These are phyloP conservation scores for Corythoichthys haematopterus DNA, from an alignment of 2,113 vertebrate species.

Conservation along the genomic window DNA sequence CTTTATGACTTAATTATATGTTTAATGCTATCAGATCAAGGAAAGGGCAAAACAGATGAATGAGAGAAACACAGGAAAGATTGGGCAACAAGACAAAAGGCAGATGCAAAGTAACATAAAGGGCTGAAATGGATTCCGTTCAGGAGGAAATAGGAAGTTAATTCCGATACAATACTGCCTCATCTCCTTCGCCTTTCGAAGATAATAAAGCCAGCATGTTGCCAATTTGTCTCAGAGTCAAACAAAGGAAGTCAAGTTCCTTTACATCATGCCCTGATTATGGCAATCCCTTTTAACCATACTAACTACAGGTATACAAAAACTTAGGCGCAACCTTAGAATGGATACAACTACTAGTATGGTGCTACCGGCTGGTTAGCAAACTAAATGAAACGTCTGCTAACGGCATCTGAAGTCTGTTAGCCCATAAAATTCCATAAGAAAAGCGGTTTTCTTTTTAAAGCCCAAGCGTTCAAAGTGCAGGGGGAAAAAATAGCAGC, in stretches of 20 bases:
- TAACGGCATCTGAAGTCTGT: too few relatives aligned
- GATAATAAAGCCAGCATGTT: conserved; percentile 97
- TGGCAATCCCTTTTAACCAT: conserved; percentile 50
- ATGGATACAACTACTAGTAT: neutral
- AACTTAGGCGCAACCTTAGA: neutral
- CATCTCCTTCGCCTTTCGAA: conserved; percentile 82
- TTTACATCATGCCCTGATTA: conserved; percentile 78
- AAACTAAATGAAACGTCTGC: too few relatives aligned
- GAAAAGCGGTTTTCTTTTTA: too few relatives aligned
- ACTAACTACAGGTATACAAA: neutral
- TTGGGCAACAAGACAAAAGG: conserved; percentile 99
- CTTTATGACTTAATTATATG: conserved; percentile 99
- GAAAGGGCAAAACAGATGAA: conserved; percentile 99
- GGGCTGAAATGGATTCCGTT: conserved; percentile 99
- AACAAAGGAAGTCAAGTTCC: conserved; percentile 99
- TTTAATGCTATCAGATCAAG: conserved; percentile 99
- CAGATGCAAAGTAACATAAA: conserved; percentile 98
- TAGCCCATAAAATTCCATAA: too few relatives aligned
- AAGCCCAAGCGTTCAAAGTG: too few relatives aligned
- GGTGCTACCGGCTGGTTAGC: too few relatives aligned
- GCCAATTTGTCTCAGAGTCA: conserved; percentile 92
- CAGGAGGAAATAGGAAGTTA: conserved; percentile 94
- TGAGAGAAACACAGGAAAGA: conserved; percentile 99
- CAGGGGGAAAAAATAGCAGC: too few relatives aligned
- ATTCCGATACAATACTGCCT: conserved; percentile 98